These are phyloP conservation scores for Cherax quadricarinatus DNA, from an alignment of 1,140 invertebrate genomes.

Conservation along the genomic window DNA sequence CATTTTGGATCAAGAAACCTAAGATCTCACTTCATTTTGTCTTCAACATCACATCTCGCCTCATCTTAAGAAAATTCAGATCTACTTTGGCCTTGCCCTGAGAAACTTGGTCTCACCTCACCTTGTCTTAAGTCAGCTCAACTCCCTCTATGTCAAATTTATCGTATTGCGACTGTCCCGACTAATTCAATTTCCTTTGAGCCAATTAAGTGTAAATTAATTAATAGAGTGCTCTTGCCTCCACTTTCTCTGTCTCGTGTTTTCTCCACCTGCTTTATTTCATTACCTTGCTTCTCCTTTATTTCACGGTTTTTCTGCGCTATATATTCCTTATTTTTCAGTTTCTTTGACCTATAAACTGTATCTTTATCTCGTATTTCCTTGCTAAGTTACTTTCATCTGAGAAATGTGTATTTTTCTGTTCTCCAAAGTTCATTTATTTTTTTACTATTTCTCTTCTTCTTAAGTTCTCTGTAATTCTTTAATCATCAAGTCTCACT, in stretches of 20 bases:
- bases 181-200: slow-evolving; percentile 48
- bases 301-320: background rate
- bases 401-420: background rate
- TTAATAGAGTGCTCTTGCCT: slow-evolving; percentile 21
- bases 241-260: background rate
- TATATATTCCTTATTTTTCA: background rate
- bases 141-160: slow-evolving; percentile 1
- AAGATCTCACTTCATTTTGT: too few species aligned
- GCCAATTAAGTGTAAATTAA: slow-evolving; percentile 45
- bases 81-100: too few species aligned
- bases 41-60: too few species aligned
- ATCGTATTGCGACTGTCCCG: slow-evolving; percentile 36
- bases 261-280: background rate
- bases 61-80: too few species aligned
- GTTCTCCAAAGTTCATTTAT: too few species aligned
- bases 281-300: background rate
- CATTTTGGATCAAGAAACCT: too few species aligned
- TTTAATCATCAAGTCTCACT: background rate
- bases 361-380: too few species aligned
- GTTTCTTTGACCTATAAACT: too few species aligned
- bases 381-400: too few species aligned
- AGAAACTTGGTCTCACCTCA: too few species aligned
- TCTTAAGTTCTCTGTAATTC: background rate
- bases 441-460: too few species aligned
- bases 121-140: too few species aligned